These are phyloP conservation scores for Subacronicta megacephala DNA, from an alignment of 2,888 invertebrate genomes.

Conservation along the genomic window DNA sequence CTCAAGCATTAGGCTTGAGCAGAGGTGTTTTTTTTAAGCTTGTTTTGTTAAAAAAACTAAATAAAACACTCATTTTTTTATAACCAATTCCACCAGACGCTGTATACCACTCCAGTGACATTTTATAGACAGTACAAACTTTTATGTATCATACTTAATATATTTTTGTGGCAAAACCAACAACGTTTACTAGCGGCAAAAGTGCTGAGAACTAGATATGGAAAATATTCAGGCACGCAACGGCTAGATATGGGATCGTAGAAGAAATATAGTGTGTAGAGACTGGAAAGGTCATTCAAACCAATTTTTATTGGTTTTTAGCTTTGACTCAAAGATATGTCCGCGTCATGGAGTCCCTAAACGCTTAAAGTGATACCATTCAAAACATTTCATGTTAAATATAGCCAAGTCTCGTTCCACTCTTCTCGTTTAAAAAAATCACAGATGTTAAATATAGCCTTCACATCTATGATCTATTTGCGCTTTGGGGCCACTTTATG, in stretches of 20 bases:
- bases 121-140: conserved; percentile 18
- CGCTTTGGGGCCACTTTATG: too few relatives aligned
- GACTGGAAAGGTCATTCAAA: neutral
- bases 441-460: too few relatives aligned
- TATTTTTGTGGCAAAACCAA: conserved; percentile 18
- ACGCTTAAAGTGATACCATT: too few relatives aligned
- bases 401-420: too few relatives aligned
- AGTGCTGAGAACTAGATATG: conserved; percentile 14
- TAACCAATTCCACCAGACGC: conserved; percentile 1
- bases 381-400: too few relatives aligned
- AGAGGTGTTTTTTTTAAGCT: too few relatives aligned
- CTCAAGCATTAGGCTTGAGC: too few relatives aligned
- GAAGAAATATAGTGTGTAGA: conserved; percentile 15
- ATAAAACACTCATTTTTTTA: neutral
- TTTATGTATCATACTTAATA: conserved; percentile 4
- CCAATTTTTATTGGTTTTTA: neutral
- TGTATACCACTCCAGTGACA: neutral
- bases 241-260: conserved; percentile 2
- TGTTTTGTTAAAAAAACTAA: too few relatives aligned
- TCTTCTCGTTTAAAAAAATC: too few relatives aligned
- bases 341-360: too few relatives aligned
- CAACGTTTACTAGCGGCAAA: neutral
- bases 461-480: too few relatives aligned
- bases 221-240: conserved; percentile 30
- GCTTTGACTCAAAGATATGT: conserved; percentile 4